Percentiles rank a stretch among this genome's conserved stretches.
Evolutionary conservation across 2,113 vertebrate genomes (phyloP).

Genomic region (Oreochromis aureus): DNA sequence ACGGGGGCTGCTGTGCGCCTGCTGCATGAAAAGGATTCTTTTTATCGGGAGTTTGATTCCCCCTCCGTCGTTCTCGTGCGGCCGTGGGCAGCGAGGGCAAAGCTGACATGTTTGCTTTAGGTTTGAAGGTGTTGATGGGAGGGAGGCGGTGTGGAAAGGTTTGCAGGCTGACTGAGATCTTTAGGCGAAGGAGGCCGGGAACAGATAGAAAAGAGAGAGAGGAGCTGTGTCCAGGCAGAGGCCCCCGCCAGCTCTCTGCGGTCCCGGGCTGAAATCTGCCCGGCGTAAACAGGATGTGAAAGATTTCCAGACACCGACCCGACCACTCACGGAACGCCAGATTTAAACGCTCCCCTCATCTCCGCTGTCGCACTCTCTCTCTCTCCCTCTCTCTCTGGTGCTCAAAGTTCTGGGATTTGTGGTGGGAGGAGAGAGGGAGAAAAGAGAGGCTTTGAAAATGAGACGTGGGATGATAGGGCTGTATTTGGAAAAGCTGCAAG

Average conservation of each 20-base stretch:
- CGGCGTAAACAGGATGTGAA: conserved; percentile 81
- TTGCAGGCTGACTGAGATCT: conserved; percentile 34
- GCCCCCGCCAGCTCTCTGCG: conserved; percentile 65
- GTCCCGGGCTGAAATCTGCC: conserved; percentile 67
- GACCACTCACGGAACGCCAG: conserved; percentile 72
- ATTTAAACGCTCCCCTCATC: conserved; percentile 73
- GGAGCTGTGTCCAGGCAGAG: conserved; percentile 58
- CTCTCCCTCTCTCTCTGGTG: conserved; percentile 15
- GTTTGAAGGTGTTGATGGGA: conserved; percentile 49
- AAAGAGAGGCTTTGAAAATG: conserved; percentile 67
- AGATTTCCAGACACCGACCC: conserved; percentile 74
- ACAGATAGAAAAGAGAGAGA: conserved; percentile 45
- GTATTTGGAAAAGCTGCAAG: conserved; percentile 56
- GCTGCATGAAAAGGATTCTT: conserved; percentile 23
- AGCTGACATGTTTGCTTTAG: conserved; percentile 38
- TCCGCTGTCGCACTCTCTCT: conserved; percentile 26
- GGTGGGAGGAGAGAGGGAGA: conserved; percentile 68
- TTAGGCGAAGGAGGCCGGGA: conserved; percentile 10
- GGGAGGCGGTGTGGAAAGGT: conserved; percentile 19
- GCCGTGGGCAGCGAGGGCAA: background rate
- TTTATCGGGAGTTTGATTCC: conserved; percentile 12
- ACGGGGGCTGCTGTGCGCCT: conserved; percentile 1
- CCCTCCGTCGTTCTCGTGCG: background rate
- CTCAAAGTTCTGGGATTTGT: conserved; percentile 72
- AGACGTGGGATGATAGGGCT: conserved; percentile 65